Percentiles rank a stretch among this genome's conserved stretches.
phyloP scores from a whole-genome alignment of 1,140 invertebrate species.

The Eupristina koningsbergeri region DNA sequence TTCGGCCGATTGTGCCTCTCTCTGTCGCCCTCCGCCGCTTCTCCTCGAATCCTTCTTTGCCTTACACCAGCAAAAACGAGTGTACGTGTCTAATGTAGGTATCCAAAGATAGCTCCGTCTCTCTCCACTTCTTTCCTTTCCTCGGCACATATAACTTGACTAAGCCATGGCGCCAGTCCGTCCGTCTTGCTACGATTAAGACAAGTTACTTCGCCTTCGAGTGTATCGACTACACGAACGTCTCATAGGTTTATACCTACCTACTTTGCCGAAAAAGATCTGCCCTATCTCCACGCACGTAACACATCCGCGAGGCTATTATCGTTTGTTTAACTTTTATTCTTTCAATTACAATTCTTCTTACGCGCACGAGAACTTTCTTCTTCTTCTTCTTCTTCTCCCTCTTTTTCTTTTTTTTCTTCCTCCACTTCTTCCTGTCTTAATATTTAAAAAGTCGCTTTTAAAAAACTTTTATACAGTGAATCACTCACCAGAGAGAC shows the following conservation, averaged over 20 bases:
- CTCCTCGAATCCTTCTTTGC: too few species aligned
- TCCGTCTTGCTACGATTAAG: constrained; percentile 19
- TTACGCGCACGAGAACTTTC: not conserved
- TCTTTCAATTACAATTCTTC: constrained; percentile 11
- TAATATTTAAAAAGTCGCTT: too few species aligned
- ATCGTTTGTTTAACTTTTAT: not conserved
- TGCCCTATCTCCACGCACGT: not conserved
- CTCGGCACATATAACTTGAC: too few species aligned
- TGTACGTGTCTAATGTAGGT: too few species aligned
- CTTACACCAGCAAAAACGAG: too few species aligned
- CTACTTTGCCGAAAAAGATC: constrained; percentile 6
- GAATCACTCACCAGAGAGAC: not conserved
- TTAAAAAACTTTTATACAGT: not conserved
- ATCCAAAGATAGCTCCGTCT: too few species aligned
- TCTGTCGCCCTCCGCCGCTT: not conserved
- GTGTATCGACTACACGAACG: constrained; percentile 1
- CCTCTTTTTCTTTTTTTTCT: not conserved
- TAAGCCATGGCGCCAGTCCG: constrained; percentile 6
- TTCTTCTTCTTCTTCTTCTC: too few species aligned
- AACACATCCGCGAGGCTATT: too few species aligned
- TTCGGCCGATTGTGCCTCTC: not conserved
- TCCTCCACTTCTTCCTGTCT: too few species aligned
- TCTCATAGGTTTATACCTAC: not conserved
- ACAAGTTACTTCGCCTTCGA: not conserved
- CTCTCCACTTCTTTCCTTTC: constrained; percentile 2